A percentile compares a stretch with the other conserved stretches of the same genome.
These are phyloP conservation scores for Diabrotica balteata DNA, from an alignment of 2,888 invertebrate genomes.

Conservation along the genomic window DNA sequence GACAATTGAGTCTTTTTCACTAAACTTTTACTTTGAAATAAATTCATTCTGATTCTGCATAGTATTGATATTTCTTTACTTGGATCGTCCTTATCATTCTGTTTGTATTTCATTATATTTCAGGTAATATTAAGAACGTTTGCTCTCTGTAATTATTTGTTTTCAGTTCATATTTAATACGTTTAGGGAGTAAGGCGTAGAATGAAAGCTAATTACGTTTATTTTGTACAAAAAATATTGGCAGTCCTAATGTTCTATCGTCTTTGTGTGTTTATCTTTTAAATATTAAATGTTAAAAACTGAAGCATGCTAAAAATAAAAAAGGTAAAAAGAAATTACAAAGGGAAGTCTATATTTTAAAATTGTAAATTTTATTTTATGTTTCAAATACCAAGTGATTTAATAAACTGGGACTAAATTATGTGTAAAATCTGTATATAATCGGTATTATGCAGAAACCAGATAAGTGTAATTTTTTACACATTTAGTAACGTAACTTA, in stretches of 20 bases:
- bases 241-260: background rate
- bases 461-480: too few relatives aligned
- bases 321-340: background rate
- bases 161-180: conserved; percentile 6
- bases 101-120: conserved; percentile 19
- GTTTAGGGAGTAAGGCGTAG: background rate
- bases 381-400: too few relatives aligned
- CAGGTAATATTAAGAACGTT: conserved; percentile 5
- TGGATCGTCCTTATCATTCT: conserved; percentile 4
- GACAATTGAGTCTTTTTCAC: too few relatives aligned
- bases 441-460: too few relatives aligned
- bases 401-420: too few relatives aligned
- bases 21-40: too few relatives aligned
- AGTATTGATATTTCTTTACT: too few relatives aligned
- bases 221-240: background rate
- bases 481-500: too few relatives aligned
- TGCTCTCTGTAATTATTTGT: conserved; percentile 8
- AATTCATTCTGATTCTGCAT: too few relatives aligned
- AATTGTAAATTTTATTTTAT: too few relatives aligned
- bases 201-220: conserved; percentile 1
- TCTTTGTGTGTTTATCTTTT: background rate
- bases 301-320: too few relatives aligned
- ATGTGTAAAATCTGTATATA: too few relatives aligned
- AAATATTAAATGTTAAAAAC: background rate
- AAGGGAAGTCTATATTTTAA: background rate